Percentiles rank a stretch among this genome's conserved stretches.
Conservation (phyloP, 1,140 invertebrate species). For the Cherax destructor region DNA sequence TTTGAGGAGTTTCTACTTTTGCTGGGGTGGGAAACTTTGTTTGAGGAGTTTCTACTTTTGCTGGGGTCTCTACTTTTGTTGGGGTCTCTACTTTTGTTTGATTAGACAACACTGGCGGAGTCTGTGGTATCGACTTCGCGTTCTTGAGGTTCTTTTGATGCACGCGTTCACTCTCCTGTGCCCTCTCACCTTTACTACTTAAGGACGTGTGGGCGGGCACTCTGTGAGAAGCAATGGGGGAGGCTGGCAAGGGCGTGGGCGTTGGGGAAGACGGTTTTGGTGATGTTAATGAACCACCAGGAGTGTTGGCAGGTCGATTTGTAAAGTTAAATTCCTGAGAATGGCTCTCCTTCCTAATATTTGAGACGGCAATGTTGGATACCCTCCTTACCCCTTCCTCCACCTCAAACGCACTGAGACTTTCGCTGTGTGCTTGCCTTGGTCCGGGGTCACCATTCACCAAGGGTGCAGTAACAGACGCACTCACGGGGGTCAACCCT, state of each 20-base stretch:
- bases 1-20: slow-evolving; percentile 13
- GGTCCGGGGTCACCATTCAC: slow-evolving; percentile 56
- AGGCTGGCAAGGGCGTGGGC: slow-evolving; percentile 48
- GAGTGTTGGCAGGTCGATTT: background rate
- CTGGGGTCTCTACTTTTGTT: slow-evolving; percentile 21
- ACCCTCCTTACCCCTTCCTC: slow-evolving; percentile 76
- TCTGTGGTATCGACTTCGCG: slow-evolving; percentile 36
- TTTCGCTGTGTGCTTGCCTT: slow-evolving; percentile 40
- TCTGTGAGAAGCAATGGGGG: slow-evolving; percentile 51
- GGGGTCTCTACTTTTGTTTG: slow-evolving; percentile 10
- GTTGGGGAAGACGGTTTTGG: slow-evolving; percentile 53
- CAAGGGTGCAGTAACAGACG: slow-evolving; percentile 63
- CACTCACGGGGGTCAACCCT: slow-evolving; percentile 63
- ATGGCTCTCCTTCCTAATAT: slow-evolving; percentile 82
- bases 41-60: slow-evolving; percentile 14
- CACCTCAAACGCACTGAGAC: slow-evolving; percentile 45
- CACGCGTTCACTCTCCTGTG: slow-evolving; percentile 54
- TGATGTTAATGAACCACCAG: background rate
- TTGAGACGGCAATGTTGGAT: slow-evolving; percentile 80
- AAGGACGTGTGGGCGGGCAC: slow-evolving; percentile 39
- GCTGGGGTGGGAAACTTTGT: slow-evolving; percentile 16
- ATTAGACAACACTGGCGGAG: background rate
- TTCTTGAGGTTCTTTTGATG: slow-evolving; percentile 67
- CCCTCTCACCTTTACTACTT: slow-evolving; percentile 41
- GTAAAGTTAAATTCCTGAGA: slow-evolving; percentile 81